These are phyloP conservation scores for Rhopalosiphum padi DNA, from an alignment of 1,140 invertebrate genomes.

Conservation along the genomic window DNA sequence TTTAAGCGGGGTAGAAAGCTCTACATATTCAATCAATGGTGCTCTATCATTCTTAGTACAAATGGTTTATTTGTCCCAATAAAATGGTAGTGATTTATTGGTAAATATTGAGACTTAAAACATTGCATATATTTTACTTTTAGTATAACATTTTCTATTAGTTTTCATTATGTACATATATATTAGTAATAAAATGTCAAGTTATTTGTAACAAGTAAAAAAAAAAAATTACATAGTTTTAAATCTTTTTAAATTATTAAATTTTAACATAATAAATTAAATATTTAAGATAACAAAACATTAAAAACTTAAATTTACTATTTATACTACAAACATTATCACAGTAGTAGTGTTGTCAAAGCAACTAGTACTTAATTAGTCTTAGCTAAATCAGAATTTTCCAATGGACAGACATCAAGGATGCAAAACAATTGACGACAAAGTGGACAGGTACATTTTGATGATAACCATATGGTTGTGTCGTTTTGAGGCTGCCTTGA, in stretches of 20 bases:
- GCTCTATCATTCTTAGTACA: too few relatives aligned
- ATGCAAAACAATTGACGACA: slow-evolving; percentile 87
- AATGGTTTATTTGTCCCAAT: background rate
- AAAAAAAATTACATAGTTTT: background rate
- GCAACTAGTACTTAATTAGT: background rate
- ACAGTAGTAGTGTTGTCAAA: slow-evolving; percentile 28
- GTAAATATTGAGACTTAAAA: background rate
- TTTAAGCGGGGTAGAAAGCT: too few relatives aligned
- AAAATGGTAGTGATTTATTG: background rate
- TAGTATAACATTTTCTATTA: background rate
- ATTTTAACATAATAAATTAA: background rate
- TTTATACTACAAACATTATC: slow-evolving; percentile 41
- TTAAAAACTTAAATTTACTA: background rate
- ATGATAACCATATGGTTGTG: slow-evolving; percentile 80
- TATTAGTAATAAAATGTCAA: background rate
- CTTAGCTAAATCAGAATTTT: slow-evolving; percentile 30
- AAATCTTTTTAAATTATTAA: background rate
- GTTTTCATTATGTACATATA: background rate
- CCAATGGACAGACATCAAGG: slow-evolving; percentile 75
- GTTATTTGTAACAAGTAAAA: background rate
- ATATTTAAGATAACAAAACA: slow-evolving; percentile 13
- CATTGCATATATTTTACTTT: background rate
- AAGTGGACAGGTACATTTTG: slow-evolving; percentile 88
- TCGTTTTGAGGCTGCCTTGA: slow-evolving; percentile 78
- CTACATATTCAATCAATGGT: too few relatives aligned